A percentile compares a stretch with the other conserved stretches of the same genome.
Evolutionary conservation across 2,888 invertebrate genomes (phyloP).

Genomic region (Epinotia nisella): DNA sequence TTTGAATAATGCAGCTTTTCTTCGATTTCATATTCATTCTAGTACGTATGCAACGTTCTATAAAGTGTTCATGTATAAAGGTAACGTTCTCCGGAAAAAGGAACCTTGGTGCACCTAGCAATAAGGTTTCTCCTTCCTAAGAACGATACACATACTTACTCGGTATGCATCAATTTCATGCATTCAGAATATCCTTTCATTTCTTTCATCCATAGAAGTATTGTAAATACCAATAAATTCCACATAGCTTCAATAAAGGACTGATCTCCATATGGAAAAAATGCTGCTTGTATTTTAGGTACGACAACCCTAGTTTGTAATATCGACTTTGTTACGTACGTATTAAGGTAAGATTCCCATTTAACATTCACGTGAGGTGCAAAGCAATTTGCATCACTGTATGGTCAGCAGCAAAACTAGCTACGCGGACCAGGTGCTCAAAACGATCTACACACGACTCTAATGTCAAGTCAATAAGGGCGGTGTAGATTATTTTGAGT

Average conservation of each 20-base stretch:
- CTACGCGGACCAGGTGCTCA: too few species aligned
- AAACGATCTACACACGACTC: too few species aligned
- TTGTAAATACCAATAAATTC: conserved; percentile 27
- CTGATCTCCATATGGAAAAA: conserved; percentile 22
- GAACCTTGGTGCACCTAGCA: too few species aligned
- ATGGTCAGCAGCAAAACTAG: too few species aligned
- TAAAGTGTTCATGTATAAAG: too few species aligned
- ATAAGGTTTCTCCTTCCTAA: too few species aligned
- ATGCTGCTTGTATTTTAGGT: conserved; percentile 11
- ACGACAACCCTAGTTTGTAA: neutral
- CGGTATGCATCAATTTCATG: too few species aligned
- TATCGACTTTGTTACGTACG: neutral
- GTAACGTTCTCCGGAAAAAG: too few species aligned
- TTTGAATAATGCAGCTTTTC: neutral
- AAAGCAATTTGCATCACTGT: neutral
- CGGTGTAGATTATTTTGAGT: too few species aligned
- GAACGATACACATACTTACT: too few species aligned
- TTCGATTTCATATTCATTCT: neutral
- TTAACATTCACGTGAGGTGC: neutral
- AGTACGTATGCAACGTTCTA: neutral
- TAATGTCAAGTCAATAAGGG: too few species aligned
- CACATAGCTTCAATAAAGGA: conserved; percentile 29
- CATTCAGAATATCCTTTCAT: neutral
- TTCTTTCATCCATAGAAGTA: conserved; percentile 10
- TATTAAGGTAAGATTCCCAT: neutral